Evolutionary conservation across 2,797 vertebrate genomes (phyloP).

Genomic region (Brachyrhaphis roseni): DNA sequence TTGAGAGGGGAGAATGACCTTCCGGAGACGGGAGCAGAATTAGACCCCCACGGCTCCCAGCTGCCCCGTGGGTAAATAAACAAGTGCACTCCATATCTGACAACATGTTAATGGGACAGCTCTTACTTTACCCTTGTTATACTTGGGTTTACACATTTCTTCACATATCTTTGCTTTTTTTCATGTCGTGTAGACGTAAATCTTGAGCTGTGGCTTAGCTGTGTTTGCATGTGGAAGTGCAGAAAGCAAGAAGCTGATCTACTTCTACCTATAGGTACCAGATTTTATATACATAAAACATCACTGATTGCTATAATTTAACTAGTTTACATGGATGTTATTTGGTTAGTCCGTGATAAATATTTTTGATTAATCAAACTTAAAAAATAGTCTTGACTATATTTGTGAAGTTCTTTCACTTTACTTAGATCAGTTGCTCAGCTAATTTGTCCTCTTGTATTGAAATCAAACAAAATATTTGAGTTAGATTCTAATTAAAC

Average conservation of each 20-base stretch:
- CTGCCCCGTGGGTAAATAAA: slow-evolving; percentile 58
- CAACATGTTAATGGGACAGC: slow-evolving; percentile 52
- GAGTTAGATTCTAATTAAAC: not conserved
- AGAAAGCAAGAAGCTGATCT: not conserved
- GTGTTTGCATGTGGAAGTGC: not conserved
- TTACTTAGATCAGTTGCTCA: not conserved
- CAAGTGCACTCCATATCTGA: slow-evolving; percentile 46
- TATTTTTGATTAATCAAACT: not conserved
- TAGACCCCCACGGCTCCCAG: slow-evolving; percentile 64
- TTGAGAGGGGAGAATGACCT: slow-evolving; percentile 74
- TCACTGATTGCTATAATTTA: not conserved
- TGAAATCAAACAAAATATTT: not conserved
- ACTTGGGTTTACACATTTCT: not conserved
- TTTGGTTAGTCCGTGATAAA: not conserved
- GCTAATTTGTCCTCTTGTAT: too few relatives aligned
- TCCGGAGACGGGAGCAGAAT: slow-evolving; percentile 72
- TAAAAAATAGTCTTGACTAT: too few relatives aligned
- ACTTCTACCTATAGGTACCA: not conserved
- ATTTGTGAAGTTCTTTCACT: not conserved
- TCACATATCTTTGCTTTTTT: not conserved
- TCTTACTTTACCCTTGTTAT: slow-evolving; percentile 30
- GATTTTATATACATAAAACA: not conserved
- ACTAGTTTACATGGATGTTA: not conserved
- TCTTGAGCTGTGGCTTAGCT: not conserved
- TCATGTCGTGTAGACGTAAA: not conserved